Evolutionary conservation across 2,797 vertebrate species (phyloP).

Genomic region (Synaphobranchus kaupii): DNA sequence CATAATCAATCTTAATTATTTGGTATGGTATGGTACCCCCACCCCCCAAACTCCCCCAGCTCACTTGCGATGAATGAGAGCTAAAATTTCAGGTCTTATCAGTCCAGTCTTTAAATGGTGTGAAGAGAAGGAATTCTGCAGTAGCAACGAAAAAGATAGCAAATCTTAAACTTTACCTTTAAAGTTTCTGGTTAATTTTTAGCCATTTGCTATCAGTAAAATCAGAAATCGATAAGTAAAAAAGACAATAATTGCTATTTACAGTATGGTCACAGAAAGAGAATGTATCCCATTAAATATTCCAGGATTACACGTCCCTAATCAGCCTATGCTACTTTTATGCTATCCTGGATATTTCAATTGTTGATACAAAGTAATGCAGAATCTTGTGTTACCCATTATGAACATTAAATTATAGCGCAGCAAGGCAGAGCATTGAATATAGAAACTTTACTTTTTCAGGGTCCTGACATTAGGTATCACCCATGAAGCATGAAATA

Average conservation of each 20-base stretch:
- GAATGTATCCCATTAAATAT: too few species aligned
- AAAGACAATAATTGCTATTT: not conserved
- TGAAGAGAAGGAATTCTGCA: not conserved
- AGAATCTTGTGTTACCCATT: not conserved
- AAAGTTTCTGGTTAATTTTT: not conserved
- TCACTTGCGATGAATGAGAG: not conserved
- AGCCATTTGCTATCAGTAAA: too few species aligned
- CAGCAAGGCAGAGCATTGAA: not conserved
- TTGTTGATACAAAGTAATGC: not conserved
- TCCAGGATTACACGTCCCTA: too few species aligned
- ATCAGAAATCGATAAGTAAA: too few species aligned
- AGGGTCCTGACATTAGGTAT: not conserved
- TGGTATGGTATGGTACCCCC: not conserved
- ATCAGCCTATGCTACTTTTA: too few species aligned
- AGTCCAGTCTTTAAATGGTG: not conserved
- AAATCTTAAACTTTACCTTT: not conserved
- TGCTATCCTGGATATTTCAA: not conserved
- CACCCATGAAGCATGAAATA: not conserved
- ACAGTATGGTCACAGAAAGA: too few species aligned
- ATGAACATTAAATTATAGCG: not conserved
- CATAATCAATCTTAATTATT: not conserved
- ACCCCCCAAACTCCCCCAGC: not conserved
- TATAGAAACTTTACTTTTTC: not conserved
- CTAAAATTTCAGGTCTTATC: not conserved
- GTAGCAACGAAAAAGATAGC: not conserved